phyloP scores from a whole-genome alignment of 2,797 vertebrate genomes.

The Chiroxiphia lanceolata region DNA sequence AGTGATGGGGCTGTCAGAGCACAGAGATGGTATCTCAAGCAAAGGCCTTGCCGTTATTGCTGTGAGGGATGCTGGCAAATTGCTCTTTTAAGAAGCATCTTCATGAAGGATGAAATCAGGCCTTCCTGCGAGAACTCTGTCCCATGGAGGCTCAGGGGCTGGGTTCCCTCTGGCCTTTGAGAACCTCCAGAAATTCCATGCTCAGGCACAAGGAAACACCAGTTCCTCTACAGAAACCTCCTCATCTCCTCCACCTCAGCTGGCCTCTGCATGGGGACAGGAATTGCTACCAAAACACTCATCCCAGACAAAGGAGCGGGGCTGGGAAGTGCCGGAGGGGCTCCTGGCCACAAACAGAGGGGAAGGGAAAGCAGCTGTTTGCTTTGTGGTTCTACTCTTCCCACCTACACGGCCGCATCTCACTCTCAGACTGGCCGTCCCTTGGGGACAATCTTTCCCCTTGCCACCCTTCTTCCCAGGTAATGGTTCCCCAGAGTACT shows the following conservation, averaged over 20 bases:
- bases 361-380: background rate
- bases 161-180: background rate
- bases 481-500: background rate
- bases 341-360: background rate
- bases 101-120: slow-evolving; percentile 45
- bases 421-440: rapidly evolving
- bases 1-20: slow-evolving; percentile 60
- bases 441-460: background rate
- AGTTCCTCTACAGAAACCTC: background rate
- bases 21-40: slow-evolving; percentile 39
- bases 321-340: background rate
- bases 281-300: background rate
- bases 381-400: background rate
- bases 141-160: background rate
- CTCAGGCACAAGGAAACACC: rapidly evolving
- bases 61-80: slow-evolving; percentile 54
- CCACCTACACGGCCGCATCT: background rate
- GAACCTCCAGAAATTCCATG: background rate
- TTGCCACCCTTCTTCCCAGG: rapidly evolving
- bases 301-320: background rate
- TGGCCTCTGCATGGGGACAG: background rate
- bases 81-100: slow-evolving; percentile 53
- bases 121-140: background rate
- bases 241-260: background rate
- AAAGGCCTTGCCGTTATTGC: slow-evolving; percentile 44